These are phyloP conservation scores for Sebastes kiyomatsui DNA, from an alignment of 2,797 vertebrate species.

Conservation along the genomic window DNA sequence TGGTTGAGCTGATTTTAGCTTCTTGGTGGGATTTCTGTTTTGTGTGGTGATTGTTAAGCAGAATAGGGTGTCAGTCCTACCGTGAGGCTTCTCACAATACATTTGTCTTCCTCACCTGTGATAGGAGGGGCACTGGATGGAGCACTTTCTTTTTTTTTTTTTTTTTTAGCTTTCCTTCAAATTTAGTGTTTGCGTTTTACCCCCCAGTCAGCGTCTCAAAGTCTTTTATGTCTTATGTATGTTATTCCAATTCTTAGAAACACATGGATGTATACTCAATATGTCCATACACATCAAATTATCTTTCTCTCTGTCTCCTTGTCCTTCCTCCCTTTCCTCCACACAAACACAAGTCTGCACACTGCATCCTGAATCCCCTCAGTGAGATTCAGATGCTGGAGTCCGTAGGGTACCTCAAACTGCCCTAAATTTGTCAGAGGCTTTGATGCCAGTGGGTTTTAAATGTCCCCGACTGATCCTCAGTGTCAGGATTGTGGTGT, in stretches of 20 bases:
- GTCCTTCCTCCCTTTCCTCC: slow-evolving; percentile 44
- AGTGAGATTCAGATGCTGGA: slow-evolving; percentile 63
- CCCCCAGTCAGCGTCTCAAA: slow-evolving; percentile 77
- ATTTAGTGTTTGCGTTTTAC: slow-evolving; percentile 73
- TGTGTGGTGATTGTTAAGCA: neutral
- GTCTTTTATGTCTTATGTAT: slow-evolving; percentile 81
- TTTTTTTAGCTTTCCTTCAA: slow-evolving; percentile 70
- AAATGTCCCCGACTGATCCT: slow-evolving; percentile 67
- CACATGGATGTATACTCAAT: slow-evolving; percentile 57
- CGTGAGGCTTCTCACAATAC: slow-evolving; percentile 13
- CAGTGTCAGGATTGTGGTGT: slow-evolving; percentile 44
- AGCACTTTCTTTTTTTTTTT: slow-evolving; percentile 75
- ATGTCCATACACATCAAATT: slow-evolving; percentile 46
- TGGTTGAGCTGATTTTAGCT: neutral
- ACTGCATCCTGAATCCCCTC: slow-evolving; percentile 46
- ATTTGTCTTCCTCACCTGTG: slow-evolving; percentile 50
- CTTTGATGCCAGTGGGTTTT: slow-evolving; percentile 72
- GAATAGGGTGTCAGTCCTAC: slow-evolving; percentile 34
- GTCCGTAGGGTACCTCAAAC: slow-evolving; percentile 78
- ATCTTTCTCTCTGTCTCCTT: slow-evolving; percentile 57
- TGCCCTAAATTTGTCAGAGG: slow-evolving; percentile 85
- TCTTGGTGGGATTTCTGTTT: neutral
- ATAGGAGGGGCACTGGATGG: slow-evolving; percentile 86
- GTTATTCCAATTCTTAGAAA: slow-evolving; percentile 72
- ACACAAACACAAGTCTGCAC: slow-evolving; percentile 53